These are phyloP conservation scores for Thalassoma bifasciatum DNA, from an alignment of 2,113 vertebrate genomes.

Conservation along the genomic window DNA sequence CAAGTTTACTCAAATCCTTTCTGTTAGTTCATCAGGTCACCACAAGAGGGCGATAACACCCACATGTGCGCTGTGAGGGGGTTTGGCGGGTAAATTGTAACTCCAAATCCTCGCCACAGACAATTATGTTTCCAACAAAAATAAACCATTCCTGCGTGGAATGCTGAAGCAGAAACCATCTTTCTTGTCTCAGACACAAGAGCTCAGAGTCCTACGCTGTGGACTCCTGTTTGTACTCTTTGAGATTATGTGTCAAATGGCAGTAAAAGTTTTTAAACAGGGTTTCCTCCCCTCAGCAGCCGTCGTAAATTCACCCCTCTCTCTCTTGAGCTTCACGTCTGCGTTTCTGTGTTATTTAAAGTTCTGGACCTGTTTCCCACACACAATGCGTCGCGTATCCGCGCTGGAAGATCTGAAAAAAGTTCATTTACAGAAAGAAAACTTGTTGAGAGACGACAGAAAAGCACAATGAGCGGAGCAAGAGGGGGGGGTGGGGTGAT, in stretches of 20 bases:
- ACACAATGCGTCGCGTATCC: background rate
- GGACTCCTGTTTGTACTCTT: constrained; percentile 9
- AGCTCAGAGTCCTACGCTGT: constrained; percentile 25
- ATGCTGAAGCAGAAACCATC: constrained; percentile 76
- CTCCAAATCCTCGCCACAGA: constrained; percentile 81
- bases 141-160: constrained; percentile 81
- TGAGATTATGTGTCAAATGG: constrained; percentile 68
- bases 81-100: constrained; percentile 69
- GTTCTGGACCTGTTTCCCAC: constrained; percentile 18
- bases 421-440: constrained; percentile 13
- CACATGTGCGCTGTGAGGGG: constrained; percentile 43
- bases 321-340: constrained; percentile 12
- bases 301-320: constrained; percentile 33
- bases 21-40: constrained; percentile 54
- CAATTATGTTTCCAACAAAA: constrained; percentile 83
- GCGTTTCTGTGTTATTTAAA: constrained; percentile 23
- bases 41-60: constrained; percentile 72
- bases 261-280: constrained; percentile 62
- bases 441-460: constrained; percentile 34
- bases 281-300: constrained; percentile 57
- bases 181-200: constrained; percentile 55
- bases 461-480: background rate
- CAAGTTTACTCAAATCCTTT: constrained; percentile 22
- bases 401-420: background rate
- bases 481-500: constrained; percentile 47